Base-by-base conservation (phyloP, 1,140 invertebrate species). In the Hycleus phaleratus region DNA sequence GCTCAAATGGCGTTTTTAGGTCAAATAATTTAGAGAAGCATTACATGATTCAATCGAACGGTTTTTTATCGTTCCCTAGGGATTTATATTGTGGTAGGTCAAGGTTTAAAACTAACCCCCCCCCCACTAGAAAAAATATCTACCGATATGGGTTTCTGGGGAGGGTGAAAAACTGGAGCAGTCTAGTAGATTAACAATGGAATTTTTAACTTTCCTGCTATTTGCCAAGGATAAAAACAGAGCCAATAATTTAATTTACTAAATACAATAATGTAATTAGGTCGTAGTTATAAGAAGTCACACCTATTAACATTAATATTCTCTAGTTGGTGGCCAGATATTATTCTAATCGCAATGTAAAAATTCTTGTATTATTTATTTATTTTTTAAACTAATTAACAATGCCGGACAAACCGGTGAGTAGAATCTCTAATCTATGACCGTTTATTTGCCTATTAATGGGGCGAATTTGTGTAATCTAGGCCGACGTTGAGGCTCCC, bases 401-500 rank as follows among this genome's bases (percentile, higher is more conserved):
- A 42, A 42, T 42, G 40, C 6, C 9, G 10, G 40, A 42, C 3
- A 42, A 42, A 42, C 9, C 9, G 11, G 40, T 42, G 11, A 42
- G 40, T 11, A 8, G 38, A 39, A 38, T 9, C 10, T 7, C 6
- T 39, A 7, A 7, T 39, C 6, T 7, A 7, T 38, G 5, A 2
- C 2, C 3, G 40, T 42, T 11, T 42, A 42, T 42, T 11, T 42
- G 11, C 11, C 3, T 11, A 7, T n/a, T 42, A 42, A 11, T 10
- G 4, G 32, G 7, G 4, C 32, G 7, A 32, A 32, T 47, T 18
- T 18, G 18, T 18, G 18, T 2, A 18, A 40, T 51, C 46, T 43
- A 66, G 65, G 62, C 59, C 26, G 65, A 66, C 57, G 58, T 66
- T 3, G 65, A 66, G 39, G 50, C 62, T 39, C 56, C 52, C 18